Evolutionary conservation across 2,888 invertebrate genomes (phyloP), one percentile per base, ranked within the genome.

Genomic region (Polylopha cassiicola): DNA sequence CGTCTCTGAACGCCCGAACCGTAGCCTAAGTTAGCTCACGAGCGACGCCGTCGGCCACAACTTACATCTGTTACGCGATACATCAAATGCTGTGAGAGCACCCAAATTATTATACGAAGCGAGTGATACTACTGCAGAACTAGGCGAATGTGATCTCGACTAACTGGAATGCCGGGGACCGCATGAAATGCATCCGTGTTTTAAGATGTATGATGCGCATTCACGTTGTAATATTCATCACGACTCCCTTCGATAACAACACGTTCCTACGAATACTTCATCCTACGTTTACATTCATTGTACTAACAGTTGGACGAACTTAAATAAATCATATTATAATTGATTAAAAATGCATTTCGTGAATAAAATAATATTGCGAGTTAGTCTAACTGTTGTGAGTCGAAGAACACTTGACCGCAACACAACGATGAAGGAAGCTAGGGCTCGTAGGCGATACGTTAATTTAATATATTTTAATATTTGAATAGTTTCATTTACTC

Each of bases 21-120:
- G 41, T 53, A 50, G 51, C 59, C 60, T 64, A 61, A 48, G 53
- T 69, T 73, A 69, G 65, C 71, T 74, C 65, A 65, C 68, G 73
- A 72, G 77, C 73, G 75, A 75, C 75, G 51, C 58, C 56, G 54
- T 71, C 77, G 81, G 77, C 80, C 78, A 76, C 78, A 73, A 69
- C 37, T 43, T 50, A 53, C 47, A 50, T 51, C n/a, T n/a, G n/a
- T n/a, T n/a, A n/a, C n/a, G 62, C 66, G 54, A 55, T 63, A 62
- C 63, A 60, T 60, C 61, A 65, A 70, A 73, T 64, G 72, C 68
- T 61, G 62, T 58, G 55, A 65, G 39, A 75, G 75, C 78, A 76
- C 75, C 71, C 68, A 61, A 59, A 58, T 56, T 58, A 51, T 50
- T 43, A 58, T 51, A 54, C 52, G 48, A 62, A 66, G 60, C 64